Conservation (phyloP, 2,113 vertebrate genomes). For the Toxotes chatareus region DNA sequence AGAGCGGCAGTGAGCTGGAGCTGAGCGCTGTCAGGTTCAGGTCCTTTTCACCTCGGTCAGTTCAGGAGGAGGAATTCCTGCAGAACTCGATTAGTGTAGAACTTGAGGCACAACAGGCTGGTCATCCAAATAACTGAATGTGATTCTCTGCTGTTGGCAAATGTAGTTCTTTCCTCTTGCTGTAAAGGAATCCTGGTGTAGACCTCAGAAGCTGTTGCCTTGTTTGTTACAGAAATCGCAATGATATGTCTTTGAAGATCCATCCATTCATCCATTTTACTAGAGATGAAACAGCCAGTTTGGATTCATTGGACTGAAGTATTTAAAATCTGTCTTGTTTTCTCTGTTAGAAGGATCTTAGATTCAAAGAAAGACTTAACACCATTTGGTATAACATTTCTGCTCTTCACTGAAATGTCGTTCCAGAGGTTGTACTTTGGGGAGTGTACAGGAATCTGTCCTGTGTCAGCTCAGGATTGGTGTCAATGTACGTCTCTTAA, state of each 20-base stretch:
- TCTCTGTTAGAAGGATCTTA: not conserved
- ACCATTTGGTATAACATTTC: not conserved
- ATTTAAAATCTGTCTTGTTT: not conserved
- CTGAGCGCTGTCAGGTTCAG: not conserved
- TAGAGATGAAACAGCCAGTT: not conserved
- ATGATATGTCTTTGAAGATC: not conserved
- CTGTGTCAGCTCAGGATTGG: not conserved
- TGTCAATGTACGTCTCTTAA: slow-evolving; percentile 14
- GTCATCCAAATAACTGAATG: not conserved
- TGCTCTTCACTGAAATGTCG: not conserved
- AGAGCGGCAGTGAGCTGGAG: slow-evolving; percentile 10
- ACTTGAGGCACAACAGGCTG: not conserved
- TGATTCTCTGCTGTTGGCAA: not conserved
- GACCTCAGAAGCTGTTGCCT: not conserved
- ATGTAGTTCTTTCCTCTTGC: not conserved
- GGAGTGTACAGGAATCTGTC: not conserved
- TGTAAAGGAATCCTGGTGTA: slow-evolving; percentile 4
- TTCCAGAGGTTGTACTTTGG: not conserved
- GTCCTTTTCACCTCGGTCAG: not conserved
- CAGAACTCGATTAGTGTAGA: slow-evolving; percentile 8
- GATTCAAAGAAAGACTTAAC: not conserved
- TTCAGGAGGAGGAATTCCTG: slow-evolving; percentile 5
- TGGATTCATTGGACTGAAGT: not conserved
- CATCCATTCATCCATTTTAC: not conserved
- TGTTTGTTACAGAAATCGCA: not conserved